Conservation (phyloP, 2,113 vertebrate genomes). For the Myiopsitta monachus region DNA sequence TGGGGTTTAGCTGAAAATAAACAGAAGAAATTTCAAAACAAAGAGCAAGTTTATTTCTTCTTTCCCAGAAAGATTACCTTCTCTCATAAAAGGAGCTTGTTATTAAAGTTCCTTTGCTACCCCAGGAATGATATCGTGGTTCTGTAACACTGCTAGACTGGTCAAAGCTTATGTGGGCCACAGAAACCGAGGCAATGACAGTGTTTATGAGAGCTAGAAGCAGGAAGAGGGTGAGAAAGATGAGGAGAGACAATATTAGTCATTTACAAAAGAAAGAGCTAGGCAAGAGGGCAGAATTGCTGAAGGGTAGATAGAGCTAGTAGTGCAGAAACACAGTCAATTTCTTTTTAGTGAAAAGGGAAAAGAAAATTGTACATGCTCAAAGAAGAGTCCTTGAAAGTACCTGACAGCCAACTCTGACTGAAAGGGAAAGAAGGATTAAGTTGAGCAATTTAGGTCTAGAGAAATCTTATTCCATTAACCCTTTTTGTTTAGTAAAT, state of each 20-base stretch:
- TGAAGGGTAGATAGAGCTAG: slow-evolving; percentile 54
- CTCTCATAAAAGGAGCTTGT: neutral
- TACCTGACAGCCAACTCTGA: slow-evolving; percentile 44
- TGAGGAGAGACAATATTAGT: slow-evolving; percentile 62
- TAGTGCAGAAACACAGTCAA: slow-evolving; percentile 54
- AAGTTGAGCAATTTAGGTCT: neutral
- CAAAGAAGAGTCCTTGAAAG: slow-evolving; percentile 28
- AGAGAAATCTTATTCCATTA: neutral
- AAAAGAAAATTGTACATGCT: slow-evolving; percentile 44
- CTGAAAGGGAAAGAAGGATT: slow-evolving; percentile 16
- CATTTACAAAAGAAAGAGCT: slow-evolving; percentile 41
- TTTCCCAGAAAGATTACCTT: slow-evolving; percentile 38
- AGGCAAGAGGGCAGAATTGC: slow-evolving; percentile 47
- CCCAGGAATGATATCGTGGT: neutral
- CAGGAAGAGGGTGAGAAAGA: slow-evolving; percentile 54
- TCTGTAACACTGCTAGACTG: slow-evolving; percentile 4
- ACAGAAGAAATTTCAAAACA: slow-evolving; percentile 33
- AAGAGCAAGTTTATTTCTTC: slow-evolving; percentile 33
- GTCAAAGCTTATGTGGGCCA: slow-evolving; percentile 26
- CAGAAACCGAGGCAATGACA: neutral
- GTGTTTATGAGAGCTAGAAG: slow-evolving; percentile 44
- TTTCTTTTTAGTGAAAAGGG: slow-evolving; percentile 36
- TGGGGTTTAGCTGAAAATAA: slow-evolving; percentile 9
- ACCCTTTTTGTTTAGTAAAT: neutral
- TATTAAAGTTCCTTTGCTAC: slow-evolving; percentile 6